Base-by-base conservation (phyloP, 2,797 vertebrate species). In the Macropodus opercularis region DNA sequence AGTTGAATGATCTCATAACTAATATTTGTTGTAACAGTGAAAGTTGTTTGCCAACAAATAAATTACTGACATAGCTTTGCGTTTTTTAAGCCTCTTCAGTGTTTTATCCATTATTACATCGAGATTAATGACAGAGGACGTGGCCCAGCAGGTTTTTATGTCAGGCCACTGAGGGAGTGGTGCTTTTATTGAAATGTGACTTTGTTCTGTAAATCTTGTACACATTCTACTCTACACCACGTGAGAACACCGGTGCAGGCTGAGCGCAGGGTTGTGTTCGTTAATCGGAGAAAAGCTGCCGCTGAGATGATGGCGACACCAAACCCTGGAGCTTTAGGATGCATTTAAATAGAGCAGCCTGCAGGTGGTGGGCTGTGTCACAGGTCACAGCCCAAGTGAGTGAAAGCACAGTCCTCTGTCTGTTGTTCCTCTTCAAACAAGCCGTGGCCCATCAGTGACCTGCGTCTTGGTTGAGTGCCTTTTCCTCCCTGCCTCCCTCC, bases 21-120 rank as follows among this genome's bases (percentile, higher is more conserved):
- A 98, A 98, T 98, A 97, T 96, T 96, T 97, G 96, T 98, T 98
- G 96, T 98, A 97, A 97, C 95, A 97, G 97, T 98, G 96, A 95
- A 96, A 95, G 94, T 96, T 98, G 96, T 98, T 97, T 98, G 95
- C 96, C 95, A 96, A 98, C 93, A 96, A 98, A 98, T 98, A 98
- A 98, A 98, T 95, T 94, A 96, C 94, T 95, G 95, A 96, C 90
- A 95, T 95, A 96, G 94, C 60, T 94, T 94, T 94, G 81, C 44
- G 79, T 51, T 71, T 82, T 72, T 79, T 62, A n/a, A 32, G 69
- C 64, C 81, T 87, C 72, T 75, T 77, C 42, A 65, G 63, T 83
- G 65, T 78, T n/a, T n/a, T 60, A 57, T 75, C 63, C 34, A 21
- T 51, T 41, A 18, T 68, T 46, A 35, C 18, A 35, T 53, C 19